These are phyloP conservation scores for Camponotus pennsylvanicus DNA, from an alignment of 1,140 invertebrate species.

Conservation along the genomic window DNA sequence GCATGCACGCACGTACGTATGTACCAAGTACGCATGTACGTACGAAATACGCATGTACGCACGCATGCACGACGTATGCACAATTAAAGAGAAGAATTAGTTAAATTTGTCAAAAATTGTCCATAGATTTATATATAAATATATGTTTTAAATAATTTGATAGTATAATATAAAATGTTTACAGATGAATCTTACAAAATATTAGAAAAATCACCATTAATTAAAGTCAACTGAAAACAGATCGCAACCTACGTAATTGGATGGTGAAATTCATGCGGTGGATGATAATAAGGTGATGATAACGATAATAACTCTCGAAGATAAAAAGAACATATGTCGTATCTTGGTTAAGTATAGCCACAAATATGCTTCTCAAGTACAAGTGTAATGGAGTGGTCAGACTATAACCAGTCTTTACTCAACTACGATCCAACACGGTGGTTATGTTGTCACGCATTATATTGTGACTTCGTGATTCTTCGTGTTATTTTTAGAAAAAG, in stretches of 20 bases:
- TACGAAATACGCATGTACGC: too few species aligned
- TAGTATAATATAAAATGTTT: background rate
- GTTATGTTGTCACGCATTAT: too few species aligned
- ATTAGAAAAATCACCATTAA: background rate
- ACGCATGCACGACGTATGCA: too few species aligned
- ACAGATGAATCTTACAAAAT: too few species aligned
- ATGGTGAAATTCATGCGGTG: background rate
- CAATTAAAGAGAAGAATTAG: too few species aligned
- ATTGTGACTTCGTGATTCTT: background rate
- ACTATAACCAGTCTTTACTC: slow-evolving; percentile 19
- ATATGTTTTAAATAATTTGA: too few species aligned
- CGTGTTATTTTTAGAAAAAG: background rate
- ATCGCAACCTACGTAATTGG: background rate
- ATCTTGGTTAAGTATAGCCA: background rate
- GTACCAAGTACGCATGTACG: background rate
- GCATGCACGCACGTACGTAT: too few species aligned
- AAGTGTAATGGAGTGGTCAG: background rate
- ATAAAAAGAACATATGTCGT: slow-evolving; percentile 13
- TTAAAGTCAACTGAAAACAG: background rate
- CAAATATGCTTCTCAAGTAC: slow-evolving; percentile 9
- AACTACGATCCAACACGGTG: slow-evolving; percentile 1
- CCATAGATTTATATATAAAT: too few species aligned
- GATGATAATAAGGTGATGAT: background rate
- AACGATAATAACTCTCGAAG: background rate
- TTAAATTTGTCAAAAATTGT: too few species aligned